A percentile compares a stretch with the other conserved stretches of the same genome.
phyloP scores from a whole-genome alignment of 2,113 vertebrate genomes.

The Aix galericulata region DNA sequence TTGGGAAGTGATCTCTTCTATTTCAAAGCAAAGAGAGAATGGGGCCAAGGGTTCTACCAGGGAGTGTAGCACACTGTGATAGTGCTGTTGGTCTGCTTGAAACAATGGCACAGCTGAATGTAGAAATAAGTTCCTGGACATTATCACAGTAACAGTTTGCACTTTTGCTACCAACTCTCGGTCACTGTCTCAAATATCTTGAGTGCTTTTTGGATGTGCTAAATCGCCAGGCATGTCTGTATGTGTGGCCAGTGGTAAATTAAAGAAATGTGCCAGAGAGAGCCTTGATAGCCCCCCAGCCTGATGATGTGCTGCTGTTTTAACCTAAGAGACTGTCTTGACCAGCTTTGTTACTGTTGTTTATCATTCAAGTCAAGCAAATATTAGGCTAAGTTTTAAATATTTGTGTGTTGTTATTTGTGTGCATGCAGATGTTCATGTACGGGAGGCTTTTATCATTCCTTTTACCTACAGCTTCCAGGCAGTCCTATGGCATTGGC shows the following conservation, averaged over 20 bases:
- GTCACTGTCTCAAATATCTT: background rate
- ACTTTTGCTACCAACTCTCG: background rate
- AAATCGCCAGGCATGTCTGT: background rate
- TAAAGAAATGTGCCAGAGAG: background rate
- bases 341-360: background rate
- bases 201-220: background rate
- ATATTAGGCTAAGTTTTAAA: background rate
- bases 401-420: background rate
- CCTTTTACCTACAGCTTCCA: background rate
- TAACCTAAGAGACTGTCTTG: background rate
- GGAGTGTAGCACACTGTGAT: too few relatives aligned
- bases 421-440: background rate
- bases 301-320: background rate
- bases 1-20: background rate
- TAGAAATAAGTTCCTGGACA: background rate
- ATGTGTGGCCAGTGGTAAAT: background rate
- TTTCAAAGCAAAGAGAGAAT: background rate
- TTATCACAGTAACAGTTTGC: background rate
- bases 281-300: background rate
- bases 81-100: background rate
- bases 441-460: background rate
- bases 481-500: background rate
- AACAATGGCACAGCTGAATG: background rate
- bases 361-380: background rate
- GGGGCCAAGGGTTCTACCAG: background rate